These are phyloP conservation scores for Platysteira castanea DNA, from an alignment of 2,113 vertebrate genomes.

Conservation along the genomic window DNA sequence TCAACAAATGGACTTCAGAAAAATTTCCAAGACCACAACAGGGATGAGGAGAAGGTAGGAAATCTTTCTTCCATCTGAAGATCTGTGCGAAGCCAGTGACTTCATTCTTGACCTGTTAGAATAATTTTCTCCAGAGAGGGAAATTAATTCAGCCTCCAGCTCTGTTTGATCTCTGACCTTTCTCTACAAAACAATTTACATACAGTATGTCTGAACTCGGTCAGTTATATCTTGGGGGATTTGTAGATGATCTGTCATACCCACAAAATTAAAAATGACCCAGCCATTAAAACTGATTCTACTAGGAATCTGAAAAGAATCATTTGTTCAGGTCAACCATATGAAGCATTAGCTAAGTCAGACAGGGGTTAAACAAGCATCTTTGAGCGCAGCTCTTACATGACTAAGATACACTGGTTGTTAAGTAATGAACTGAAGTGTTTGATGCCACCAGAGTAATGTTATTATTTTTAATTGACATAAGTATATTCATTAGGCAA, in stretches of 20 bases:
- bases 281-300: not conserved
- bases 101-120: not conserved
- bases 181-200: not conserved
- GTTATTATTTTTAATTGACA: not conserved
- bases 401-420: not conserved
- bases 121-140: not conserved
- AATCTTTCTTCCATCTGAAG: not conserved
- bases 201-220: not conserved
- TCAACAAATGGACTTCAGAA: not conserved
- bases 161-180: not conserved
- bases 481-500: not conserved
- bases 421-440: not conserved
- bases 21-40: not conserved
- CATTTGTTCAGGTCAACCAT: not conserved
- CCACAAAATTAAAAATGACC: not conserved
- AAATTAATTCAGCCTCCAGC: constrained; percentile 3
- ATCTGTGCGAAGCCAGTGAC: not conserved
- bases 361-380: not conserved
- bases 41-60: not conserved
- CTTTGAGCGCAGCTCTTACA: not conserved
- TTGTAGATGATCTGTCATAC: not conserved
- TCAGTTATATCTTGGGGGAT: not conserved
- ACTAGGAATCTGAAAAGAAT: not conserved
- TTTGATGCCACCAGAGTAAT: not conserved
- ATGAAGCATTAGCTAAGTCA: not conserved